phyloP scores from a whole-genome alignment of 1,140 invertebrate genomes.

The Polypedilum pembai region DNA sequence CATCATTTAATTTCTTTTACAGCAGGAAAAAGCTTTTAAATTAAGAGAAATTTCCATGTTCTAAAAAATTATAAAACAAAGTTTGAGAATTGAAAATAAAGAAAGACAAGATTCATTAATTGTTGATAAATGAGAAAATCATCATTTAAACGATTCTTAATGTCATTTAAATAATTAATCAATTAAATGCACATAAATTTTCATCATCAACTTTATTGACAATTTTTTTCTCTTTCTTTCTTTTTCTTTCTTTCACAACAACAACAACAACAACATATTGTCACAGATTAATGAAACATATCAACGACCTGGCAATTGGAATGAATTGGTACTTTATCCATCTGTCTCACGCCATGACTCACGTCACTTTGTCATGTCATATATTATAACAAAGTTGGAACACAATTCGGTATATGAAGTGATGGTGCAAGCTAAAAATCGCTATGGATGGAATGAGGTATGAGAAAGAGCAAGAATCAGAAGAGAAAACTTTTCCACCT shows the following conservation, averaged over 20 bases:
- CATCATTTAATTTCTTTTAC: too few relatives aligned
- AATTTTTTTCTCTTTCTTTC: not conserved
- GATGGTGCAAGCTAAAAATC: slow-evolving; percentile 56
- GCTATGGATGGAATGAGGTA: slow-evolving; percentile 57
- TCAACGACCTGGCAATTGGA: slow-evolving; percentile 48
- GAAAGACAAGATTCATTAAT: too few relatives aligned
- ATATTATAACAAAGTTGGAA: slow-evolving; percentile 48
- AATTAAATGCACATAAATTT: slow-evolving; percentile 27
- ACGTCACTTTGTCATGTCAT: slow-evolving; percentile 44
- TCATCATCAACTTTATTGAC: not conserved
- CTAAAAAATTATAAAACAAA: too few relatives aligned
- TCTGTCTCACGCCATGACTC: slow-evolving; percentile 38
- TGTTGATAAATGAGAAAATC: too few relatives aligned
- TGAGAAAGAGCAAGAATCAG: slow-evolving; percentile 14
- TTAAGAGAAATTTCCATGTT: too few relatives aligned
- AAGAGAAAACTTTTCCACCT: slow-evolving; percentile 32
- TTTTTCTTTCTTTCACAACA: too few relatives aligned
- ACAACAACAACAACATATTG: not conserved
- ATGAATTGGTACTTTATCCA: slow-evolving; percentile 44
- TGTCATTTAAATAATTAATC: slow-evolving; percentile 30
- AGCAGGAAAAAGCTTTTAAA: too few relatives aligned
- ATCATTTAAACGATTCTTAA: slow-evolving; percentile 23
- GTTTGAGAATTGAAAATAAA: too few relatives aligned
- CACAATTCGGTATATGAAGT: slow-evolving; percentile 56
- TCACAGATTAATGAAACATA: slow-evolving; percentile 49